phyloP scores from a whole-genome alignment of 2,797 vertebrate genomes.

The Cheirogaleus major region DNA sequence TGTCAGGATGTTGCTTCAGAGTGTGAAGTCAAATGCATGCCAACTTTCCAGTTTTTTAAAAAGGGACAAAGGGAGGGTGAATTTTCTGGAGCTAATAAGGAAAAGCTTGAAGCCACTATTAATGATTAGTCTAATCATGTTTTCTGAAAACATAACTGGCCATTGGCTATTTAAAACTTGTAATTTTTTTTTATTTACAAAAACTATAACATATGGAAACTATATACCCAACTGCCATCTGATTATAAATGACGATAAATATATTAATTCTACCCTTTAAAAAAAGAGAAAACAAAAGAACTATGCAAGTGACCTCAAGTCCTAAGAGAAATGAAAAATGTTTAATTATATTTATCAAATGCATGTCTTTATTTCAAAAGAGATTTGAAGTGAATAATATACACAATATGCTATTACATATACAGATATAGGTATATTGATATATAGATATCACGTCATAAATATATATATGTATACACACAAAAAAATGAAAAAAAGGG shows the following conservation, averaged over 20 bases:
- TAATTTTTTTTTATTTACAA: conserved; percentile 86
- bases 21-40: conserved; percentile 92
- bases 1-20: conserved; percentile 88
- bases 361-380: conserved; percentile 6
- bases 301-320: neutral
- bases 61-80: conserved; percentile 87
- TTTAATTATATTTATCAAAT: conserved; percentile 7
- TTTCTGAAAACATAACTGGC: conserved; percentile 59
- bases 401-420: neutral
- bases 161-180: conserved; percentile 76
- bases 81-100: conserved; percentile 91
- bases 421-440: neutral
- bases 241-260: conserved; percentile 85
- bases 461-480: neutral
- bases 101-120: conserved; percentile 85
- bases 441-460: neutral
- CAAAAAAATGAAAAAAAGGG: neutral
- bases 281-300: neutral
- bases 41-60: conserved; percentile 94
- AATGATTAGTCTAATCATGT: conserved; percentile 68
- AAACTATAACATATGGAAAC: conserved; percentile 71
- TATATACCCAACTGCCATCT: conserved; percentile 68
- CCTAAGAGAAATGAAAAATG: conserved; percentile 38
- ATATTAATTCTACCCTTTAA: conserved; percentile 79
- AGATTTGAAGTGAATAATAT: conserved; percentile 1